Conservation (phyloP, 2,797 vertebrate species). For the Paratrypauchen microcephalus region DNA sequence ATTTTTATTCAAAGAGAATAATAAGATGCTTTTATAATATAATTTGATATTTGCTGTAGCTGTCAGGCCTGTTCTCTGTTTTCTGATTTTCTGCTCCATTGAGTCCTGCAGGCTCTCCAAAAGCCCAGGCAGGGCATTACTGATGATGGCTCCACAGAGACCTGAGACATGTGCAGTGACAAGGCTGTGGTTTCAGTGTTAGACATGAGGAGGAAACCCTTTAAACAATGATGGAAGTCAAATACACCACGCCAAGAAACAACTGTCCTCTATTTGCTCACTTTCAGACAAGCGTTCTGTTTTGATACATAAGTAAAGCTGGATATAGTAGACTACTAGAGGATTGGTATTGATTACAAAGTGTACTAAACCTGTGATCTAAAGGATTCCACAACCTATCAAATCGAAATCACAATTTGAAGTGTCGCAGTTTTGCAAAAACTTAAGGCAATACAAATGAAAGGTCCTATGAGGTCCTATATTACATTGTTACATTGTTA, state of each 20-base stretch:
- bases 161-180: slow-evolving; percentile 37
- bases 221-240: slow-evolving; percentile 18
- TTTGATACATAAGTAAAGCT: background rate
- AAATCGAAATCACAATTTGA: too few relatives aligned
- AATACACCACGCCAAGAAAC: slow-evolving; percentile 11
- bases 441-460: too few relatives aligned
- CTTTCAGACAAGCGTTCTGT: background rate
- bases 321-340: background rate
- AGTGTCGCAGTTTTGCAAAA: too few relatives aligned
- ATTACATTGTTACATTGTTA: too few relatives aligned
- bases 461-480: too few relatives aligned
- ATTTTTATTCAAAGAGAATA: background rate
- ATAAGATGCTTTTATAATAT: background rate
- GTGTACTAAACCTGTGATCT: background rate
- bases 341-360: background rate
- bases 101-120: slow-evolving; percentile 42
- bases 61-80: slow-evolving; percentile 34
- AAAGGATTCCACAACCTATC: background rate
- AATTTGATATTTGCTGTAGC: too few relatives aligned
- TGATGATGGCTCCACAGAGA: slow-evolving; percentile 34
- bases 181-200: slow-evolving; percentile 39
- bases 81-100: slow-evolving; percentile 64
- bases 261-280: background rate
- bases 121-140: slow-evolving; percentile 51
- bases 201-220: slow-evolving; percentile 18